Evolutionary conservation across 2,888 invertebrate genomes (phyloP), one percentile per base, ranked within the genome.

Genomic region (Iselma pallidipennis): DNA sequence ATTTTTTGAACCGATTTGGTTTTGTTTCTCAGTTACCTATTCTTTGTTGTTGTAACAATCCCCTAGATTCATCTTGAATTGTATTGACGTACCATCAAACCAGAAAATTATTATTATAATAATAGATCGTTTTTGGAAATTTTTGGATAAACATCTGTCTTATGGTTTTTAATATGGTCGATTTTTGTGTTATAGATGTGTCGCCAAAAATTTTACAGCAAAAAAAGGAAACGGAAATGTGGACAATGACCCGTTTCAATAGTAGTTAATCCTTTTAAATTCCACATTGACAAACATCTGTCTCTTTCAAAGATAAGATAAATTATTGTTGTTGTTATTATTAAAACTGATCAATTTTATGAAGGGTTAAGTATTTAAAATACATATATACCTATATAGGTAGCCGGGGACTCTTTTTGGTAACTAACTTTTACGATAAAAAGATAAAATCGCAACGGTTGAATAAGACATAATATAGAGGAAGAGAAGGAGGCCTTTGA

Each of bases 401-500:
- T 50, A 16, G 37, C 19, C 37, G 2, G 37, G 16, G 9, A 37
- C 37, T 37, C 37, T 45, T 45, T 45, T 10, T 45, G 21, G 4
- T 56, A 62, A 52, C 31, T 49, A 50, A 62, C 26, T 62, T 62
- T 55, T 55, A 33, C 33, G 57, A 62, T 61, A 58, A 62, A 62
- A 58, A 62, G 62, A 62, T 62, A 62, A 57, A 62, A 62, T 62
- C 19, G 57, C 54, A 37, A 50, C 57, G 49, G 50, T 55, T 55
- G 55, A 62, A 62, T 57, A 26, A 21, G 42, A 42, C n/a, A 9
- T 14, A 42, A 42, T 42, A 42, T 42, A 19, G 53, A 33, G 58
- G 16, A 50, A 55, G 51, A 53, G 49, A 16, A 56, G 26, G 19
- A 45, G 54, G 26, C n/a, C 19, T 50, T 50, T 50, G 50, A 50